Evolutionary conservation across 2,888 invertebrate genomes (phyloP), one percentile per base, ranked within the genome.

Genomic region (Drosophila colorata): DNA sequence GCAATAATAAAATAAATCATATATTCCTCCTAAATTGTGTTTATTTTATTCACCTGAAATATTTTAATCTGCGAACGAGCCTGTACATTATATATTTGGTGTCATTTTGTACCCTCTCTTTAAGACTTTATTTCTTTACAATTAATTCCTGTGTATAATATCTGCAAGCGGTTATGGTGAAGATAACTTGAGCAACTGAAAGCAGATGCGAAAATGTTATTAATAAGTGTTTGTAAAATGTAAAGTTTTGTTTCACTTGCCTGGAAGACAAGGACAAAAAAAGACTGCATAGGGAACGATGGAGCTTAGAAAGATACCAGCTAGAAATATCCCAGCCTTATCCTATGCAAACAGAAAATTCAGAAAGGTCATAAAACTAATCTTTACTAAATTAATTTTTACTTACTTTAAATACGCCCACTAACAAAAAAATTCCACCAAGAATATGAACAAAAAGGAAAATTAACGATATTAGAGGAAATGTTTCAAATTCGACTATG

Each of bases 381-480:
- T 23, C 23, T 23, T 3, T 23, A 7, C 6, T 25, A 0, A 7
- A 25, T 25, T 25, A 8, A 28, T 28, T 28, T 28, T 8, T 28
- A 28, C 37, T 8, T 37, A 37, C 37, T 3, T 8, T 14, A 11
- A 2, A 6, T 7, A 14, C 4, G 14, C 37, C 37, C 14, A 14
- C 0, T 4, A 37, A 14, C 37, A 37, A 7, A 7, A 14, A 8
- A 7, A 37, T 2, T 2, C 37, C 37, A 7, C n/a, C 37, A 37
- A 37, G 2, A 8, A 8, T 2, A 8, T 28, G 28, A 7, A 28
- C 28, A 28, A 28, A 8, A 8, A 7, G 2, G 2, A 28, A 8
- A 28, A 8, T 8, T 8, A 28, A 0, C 0, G 7, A 2, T 8
- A 8, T 0, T 7, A 1, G 0, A 7, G 28, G 0, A 7, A 7